Percentiles rank a stretch among this genome's conserved stretches.
Evolutionary conservation across 1,140 invertebrate species (phyloP).

Genomic region (Paralvinella palmiformis): DNA sequence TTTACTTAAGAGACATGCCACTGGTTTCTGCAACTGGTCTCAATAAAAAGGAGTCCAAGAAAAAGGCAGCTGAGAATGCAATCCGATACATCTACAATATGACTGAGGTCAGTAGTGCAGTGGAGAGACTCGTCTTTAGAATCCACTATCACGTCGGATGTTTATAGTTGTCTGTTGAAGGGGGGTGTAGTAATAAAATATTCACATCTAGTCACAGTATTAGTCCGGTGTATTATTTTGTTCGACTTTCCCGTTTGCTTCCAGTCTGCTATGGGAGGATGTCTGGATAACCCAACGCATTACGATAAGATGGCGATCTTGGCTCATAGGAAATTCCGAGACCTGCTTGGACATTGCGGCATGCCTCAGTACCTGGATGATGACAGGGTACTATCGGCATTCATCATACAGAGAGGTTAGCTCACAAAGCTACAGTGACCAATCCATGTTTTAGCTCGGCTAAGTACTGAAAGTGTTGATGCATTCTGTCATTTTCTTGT

Average conservation of each 20-base stretch:
- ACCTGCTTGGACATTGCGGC: constrained; percentile 13
- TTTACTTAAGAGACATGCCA: too few species aligned
- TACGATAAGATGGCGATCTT: constrained; percentile 21
- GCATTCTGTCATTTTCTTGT: too few species aligned
- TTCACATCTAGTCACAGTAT: too few species aligned
- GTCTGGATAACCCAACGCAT: constrained; percentile 1
- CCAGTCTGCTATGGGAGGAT: neutral
- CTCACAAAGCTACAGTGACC: neutral
- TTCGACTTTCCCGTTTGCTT: constrained; percentile 9
- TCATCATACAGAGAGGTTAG: constrained; percentile 30
- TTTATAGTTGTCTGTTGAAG: too few species aligned
- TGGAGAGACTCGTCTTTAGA: too few species aligned
- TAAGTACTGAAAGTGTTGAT: neutral
- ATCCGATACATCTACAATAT: too few species aligned
- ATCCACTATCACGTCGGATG: too few species aligned
- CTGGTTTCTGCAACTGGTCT: too few species aligned
- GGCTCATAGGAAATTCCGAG: constrained; percentile 11
- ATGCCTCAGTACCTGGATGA: neutral
- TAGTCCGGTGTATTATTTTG: neutral
- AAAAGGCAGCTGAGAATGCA: too few species aligned
- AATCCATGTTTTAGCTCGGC: neutral
- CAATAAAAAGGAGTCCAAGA: too few species aligned
- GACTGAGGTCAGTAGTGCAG: too few species aligned
- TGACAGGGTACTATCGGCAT: constrained; percentile 27
- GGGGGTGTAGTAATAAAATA: too few species aligned